Conservation (phyloP, 1,140 invertebrate genomes). For the Tigriopus japonicus region DNA sequence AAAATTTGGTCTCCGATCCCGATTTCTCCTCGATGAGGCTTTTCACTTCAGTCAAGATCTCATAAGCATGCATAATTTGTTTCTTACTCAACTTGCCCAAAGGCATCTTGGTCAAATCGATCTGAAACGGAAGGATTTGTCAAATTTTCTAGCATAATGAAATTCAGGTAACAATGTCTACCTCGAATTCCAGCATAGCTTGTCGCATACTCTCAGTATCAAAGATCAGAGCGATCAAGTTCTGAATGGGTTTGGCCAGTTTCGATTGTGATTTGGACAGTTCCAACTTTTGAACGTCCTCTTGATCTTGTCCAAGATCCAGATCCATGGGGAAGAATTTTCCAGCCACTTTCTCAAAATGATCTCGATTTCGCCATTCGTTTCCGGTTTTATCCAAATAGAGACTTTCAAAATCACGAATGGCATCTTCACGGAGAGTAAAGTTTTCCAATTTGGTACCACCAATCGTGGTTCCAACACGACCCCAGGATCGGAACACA, state of each 20-base stretch:
- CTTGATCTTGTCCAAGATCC: slow-evolving; percentile 47
- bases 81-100: slow-evolving; percentile 81
- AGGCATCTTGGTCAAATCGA: slow-evolving; percentile 93
- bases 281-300: slow-evolving; percentile 22
- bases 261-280: slow-evolving; percentile 36
- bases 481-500: slow-evolving; percentile 79
- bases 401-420: slow-evolving; percentile 39
- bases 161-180: no score
- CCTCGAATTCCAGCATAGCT: slow-evolving; percentile 77
- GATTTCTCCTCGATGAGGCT: slow-evolving; percentile 33
- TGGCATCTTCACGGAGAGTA: slow-evolving; percentile 35
- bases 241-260: slow-evolving; percentile 53
- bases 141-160: slow-evolving; percentile 19
- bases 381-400: slow-evolving; percentile 78
- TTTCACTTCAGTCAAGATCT: slow-evolving; percentile 55
- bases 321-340: slow-evolving; percentile 74
- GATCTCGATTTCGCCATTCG: slow-evolving; percentile 40
- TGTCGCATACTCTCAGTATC: slow-evolving; percentile 69
- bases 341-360: slow-evolving; percentile 61
- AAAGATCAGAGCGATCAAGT: slow-evolving; percentile 68
- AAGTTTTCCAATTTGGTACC: slow-evolving; percentile 49
- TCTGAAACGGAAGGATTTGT: slow-evolving; percentile 31
- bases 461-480: slow-evolving; percentile 83
- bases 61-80: slow-evolving; percentile 70
- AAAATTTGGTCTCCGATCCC: slow-evolving; percentile 34